Evolutionary conservation across 2,797 vertebrate species (phyloP), one percentile per base, ranked within the genome.

Genomic region (Sebastes kiyomatsui): DNA sequence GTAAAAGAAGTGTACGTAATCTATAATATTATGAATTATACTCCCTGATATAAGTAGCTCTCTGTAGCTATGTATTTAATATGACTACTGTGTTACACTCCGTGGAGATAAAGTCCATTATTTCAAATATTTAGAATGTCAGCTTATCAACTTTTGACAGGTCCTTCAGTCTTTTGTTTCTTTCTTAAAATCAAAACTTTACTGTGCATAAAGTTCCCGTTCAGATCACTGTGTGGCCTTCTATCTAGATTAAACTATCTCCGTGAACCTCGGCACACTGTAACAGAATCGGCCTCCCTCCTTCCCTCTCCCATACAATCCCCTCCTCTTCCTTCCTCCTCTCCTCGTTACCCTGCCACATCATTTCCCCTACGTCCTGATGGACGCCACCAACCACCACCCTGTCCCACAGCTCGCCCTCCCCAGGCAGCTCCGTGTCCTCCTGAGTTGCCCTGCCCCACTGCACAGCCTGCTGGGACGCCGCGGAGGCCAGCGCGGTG

Each of bases 221-320:
- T 68, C 12, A 27, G 58, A 28, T 55, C 11, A 58, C 65, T 27
- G 25, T n/a, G 6, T 2, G 2, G 5, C 5, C 5, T 25, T 72
- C 6, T 18, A 14, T 69, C 78, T 93, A 91, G 14, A 94, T 89
- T 66, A 93, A 85, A 79, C 55, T 59, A 3, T 90, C 84, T 81
- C 83, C 82, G 11, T 87, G 81, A 27, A 77, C 86, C 3, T 91
- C 88, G 0, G 87, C 61, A 73, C 88, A 84, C 82, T 92, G 91
- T 22, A 88, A 80, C 69, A 93, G 66, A 58, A 90, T 87, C 56
- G 87, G 87, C 20, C 67, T 89, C 22, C 84, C 89, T 28, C 83
- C 72, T 20, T 90, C 88, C 14, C 66, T 80, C 35, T 92, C 92
- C 94, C 93, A 93, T 32, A 82, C 81, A 32, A 81, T 68, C 8